Base-by-base conservation (phyloP, 2,888 invertebrate genomes). In the Fissipunctia ypsillon region DNA sequence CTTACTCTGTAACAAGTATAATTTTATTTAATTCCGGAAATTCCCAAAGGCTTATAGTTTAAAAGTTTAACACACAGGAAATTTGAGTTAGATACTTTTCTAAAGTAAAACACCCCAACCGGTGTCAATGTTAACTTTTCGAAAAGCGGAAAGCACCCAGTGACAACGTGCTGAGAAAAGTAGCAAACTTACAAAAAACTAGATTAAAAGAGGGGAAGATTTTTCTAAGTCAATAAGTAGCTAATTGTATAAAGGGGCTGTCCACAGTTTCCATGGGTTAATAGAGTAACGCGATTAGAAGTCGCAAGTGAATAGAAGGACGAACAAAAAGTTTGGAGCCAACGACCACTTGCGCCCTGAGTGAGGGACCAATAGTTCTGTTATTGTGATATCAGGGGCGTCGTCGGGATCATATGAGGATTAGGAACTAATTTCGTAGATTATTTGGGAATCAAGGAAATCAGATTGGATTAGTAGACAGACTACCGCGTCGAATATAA, bases 201-300 rank as follows among this genome's bases (percentile, higher is more conserved):
- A 82, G 84, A 88, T 87, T 88, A 89, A 83, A 82, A 77, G 80
- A 74, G 88, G 80, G 82, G 74, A 70, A 77, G 82, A 82, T 90
- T 90, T 91, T 90, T 88, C 87, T 88, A 88, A 91, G 91, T 90
- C 91, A 93, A 91, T 92, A 92, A 93, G 91, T 89, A 88, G 90
- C 89, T 94, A 94, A 95, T 95, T 93, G 92, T 92, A 91, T 93
- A 91, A 94, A 91, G 90, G 85, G 91, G 91, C 92, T 93, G 93
- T 94, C 93, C 92, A 91, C 93, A 92, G 93, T 93, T 93, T 94
- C 93, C 92, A 91, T 92, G 91, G 93, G 93, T 92, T 94, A 92
- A 93, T 93, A 91, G 90, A 90, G 89, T 93, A 94, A 94, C 91
- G 90, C 91, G 91, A 93, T 95, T 95, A 93, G 92, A 85, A 84